A percentile compares a stretch with the other conserved stretches of the same genome.
Evolutionary conservation across 2,888 invertebrate genomes (phyloP).

Genomic region (Ferrisia virgata): DNA sequence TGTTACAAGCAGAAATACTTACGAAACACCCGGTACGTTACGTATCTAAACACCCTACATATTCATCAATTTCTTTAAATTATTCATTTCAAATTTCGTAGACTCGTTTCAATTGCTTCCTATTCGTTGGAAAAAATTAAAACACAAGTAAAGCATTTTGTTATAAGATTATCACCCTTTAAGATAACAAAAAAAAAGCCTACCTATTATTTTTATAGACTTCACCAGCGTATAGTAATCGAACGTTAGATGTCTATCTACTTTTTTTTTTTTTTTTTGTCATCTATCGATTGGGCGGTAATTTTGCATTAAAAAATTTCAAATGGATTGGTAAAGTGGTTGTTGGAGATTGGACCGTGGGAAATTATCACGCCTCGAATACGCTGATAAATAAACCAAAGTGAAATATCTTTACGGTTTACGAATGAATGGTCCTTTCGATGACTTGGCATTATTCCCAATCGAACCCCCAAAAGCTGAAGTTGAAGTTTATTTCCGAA

Average conservation of each 20-base stretch:
- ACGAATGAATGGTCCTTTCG: conserved; percentile 3
- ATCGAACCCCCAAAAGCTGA: neutral
- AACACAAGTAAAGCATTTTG: no score
- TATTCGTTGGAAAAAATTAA: no score
- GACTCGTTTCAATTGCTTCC: no score
- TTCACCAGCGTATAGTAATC: neutral
- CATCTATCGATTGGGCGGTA: neutral
- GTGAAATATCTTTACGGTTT: neutral
- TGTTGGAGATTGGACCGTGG: neutral
- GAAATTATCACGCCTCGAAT: neutral
- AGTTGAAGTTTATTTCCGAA: neutral
- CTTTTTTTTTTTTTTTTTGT: neutral
- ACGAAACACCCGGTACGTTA: no score
- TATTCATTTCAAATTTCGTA: no score
- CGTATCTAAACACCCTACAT: no score
- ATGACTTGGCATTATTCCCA: conserved; percentile 9
- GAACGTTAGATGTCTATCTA: neutral
- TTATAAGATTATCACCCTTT: no score
- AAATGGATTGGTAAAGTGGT: neutral
- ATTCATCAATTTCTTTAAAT: no score
- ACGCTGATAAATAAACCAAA: neutral
- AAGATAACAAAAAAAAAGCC: no score
- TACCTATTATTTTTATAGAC: no score
- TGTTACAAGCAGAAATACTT: no score
- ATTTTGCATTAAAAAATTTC: neutral